Evolutionary conservation across 2,888 invertebrate genomes (phyloP), one percentile per base, ranked within the genome.

Genomic region (Brachypterus glaber): DNA sequence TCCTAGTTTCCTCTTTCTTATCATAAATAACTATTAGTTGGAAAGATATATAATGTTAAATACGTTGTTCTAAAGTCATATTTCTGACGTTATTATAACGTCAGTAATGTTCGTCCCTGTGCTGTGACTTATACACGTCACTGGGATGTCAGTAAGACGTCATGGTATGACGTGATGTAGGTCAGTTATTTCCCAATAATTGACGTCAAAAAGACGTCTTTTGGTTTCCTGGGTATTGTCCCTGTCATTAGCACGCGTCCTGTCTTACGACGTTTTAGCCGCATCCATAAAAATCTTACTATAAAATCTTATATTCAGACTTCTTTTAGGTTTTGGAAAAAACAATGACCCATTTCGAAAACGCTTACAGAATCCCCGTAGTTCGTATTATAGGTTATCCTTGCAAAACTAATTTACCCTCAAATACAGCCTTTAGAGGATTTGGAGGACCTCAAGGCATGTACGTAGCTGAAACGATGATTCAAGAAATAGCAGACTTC

Each of bases 371-470:
- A 47, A 77, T 92, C 44, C 83, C 84, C 0, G 78, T 82, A 48
- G 71, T 79, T 0, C 73, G 76, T 46, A 76, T 86, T 0, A 72
- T 69, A 8, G 86, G 86, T 0, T 76, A 76, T 54, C 69, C 79
- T 8, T 95, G 93, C 57, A 82, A 76, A 64, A 96, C 95, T 0
- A 92, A 96, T 68, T 62, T 89, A 33, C 81, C 91, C 0, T 90
- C 91, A 0, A 91, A 91, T 59, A 95, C 93, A 0, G 95, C 95
- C 0, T 95, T 93, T 56, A 71, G 95, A 52, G 91, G 91, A 2
- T 92, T 91, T 55, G 92, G 92, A 4, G 89, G 81, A 0, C 92
- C 92, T 0, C 92, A 92, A 50, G 90, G 84, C 17, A 89, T 91
- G 89, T 84, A 86, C 57, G 76, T 81, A 2, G 83, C 77, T 0